These are phyloP conservation scores for Eonycteris spelaea DNA, from an alignment of 2,113 vertebrate genomes.

Conservation along the genomic window DNA sequence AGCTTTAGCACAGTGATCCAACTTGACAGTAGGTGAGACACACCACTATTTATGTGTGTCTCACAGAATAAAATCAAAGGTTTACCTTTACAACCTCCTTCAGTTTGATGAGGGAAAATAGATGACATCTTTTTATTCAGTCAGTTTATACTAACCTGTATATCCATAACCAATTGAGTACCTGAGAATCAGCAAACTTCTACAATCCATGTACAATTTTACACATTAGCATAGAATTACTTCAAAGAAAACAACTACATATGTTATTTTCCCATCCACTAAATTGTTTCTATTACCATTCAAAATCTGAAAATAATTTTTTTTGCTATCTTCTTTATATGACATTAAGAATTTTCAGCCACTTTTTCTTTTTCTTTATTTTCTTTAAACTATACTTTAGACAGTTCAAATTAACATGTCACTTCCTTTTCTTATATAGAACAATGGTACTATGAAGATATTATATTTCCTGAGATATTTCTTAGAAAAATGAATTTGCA, in stretches of 20 bases:
- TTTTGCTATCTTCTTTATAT: not conserved
- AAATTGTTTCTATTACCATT: not conserved
- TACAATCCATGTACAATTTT: constrained; percentile 48
- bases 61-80: constrained; percentile 69
- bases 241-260: constrained; percentile 56
- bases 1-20: constrained; percentile 68
- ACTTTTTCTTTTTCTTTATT: not conserved
- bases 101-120: not conserved
- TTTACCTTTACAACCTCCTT: constrained; percentile 49
- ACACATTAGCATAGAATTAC: constrained; percentile 26
- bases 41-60: constrained; percentile 25
- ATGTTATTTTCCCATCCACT: not conserved
- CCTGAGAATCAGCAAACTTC: constrained; percentile 60
- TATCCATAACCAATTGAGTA: constrained; percentile 68
- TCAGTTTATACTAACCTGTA: constrained; percentile 68
- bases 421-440: not conserved
- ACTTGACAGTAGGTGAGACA: constrained; percentile 63
- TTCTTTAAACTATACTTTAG: not conserved
- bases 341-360: not conserved
- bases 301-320: not conserved
- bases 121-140: constrained; percentile 43
- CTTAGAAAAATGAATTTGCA: not conserved
- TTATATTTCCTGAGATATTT: not conserved
- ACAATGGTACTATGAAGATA: not conserved
- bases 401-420: not conserved